Evolutionary conservation across 2,113 vertebrate genomes (phyloP).

Genomic region (Toxotes chatareus): DNA sequence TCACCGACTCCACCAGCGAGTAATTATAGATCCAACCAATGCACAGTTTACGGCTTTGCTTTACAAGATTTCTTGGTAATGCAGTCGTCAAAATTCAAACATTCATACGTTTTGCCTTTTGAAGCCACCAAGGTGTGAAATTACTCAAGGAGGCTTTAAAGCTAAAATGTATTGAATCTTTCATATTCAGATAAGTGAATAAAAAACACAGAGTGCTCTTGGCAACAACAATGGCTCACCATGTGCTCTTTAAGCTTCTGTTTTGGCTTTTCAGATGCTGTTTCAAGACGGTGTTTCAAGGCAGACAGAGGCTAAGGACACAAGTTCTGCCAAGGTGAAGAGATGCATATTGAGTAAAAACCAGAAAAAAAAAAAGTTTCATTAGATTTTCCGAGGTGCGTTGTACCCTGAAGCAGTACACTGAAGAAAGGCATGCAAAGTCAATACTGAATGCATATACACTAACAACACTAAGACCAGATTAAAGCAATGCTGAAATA

Average conservation of each 20-base stretch:
- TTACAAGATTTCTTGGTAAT: background rate
- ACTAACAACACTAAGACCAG: no score
- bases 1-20: background rate
- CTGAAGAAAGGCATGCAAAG: no score
- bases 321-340: background rate
- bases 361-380: background rate
- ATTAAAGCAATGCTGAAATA: no score
- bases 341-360: background rate
- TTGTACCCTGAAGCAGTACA: background rate
- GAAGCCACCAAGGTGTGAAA: conserved; percentile 30
- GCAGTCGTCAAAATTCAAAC: conserved; percentile 3
- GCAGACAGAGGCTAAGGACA: background rate
- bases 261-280: background rate
- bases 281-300: background rate
- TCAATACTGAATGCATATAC: no score
- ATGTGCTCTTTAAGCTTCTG: background rate
- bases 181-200: background rate
- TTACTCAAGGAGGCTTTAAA: background rate
- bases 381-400: background rate
- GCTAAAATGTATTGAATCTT: background rate
- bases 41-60: background rate
- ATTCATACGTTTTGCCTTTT: conserved; percentile 6
- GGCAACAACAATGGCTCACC: background rate
- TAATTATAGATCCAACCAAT: background rate
- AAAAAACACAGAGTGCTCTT: background rate